Evolutionary conservation across 2,888 invertebrate species (phyloP), one percentile per base, ranked within the genome.

Genomic region (Sepiola atlantica): DNA sequence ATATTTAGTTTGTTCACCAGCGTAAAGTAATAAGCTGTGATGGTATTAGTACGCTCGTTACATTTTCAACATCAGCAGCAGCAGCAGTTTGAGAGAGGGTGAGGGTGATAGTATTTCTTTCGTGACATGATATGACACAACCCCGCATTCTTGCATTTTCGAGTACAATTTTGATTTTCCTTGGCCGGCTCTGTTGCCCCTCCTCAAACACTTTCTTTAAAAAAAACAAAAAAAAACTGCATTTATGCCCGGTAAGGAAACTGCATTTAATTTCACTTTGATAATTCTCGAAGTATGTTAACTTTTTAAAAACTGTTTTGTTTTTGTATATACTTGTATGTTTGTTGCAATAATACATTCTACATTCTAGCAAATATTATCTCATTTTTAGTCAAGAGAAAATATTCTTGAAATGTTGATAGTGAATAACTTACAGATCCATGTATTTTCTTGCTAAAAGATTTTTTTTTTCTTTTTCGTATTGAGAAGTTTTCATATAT

Each of bases 101-200:
- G 77, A 77, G 24, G 24, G 77, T 77, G n/a, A 77, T 77, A 77
- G 77, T 32, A 77, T 77, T 77, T 77, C 77, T 77, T 77, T 77
- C 77, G 77, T n/a, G 77, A 77, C 77, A 77, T 77, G 77, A 77
- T 77, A 77, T 77, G 77, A 32, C 77, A 77, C 77, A 77, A 77
- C n/a, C 77, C 77, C n/a, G 77, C 77, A 77, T 77, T 77, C 77
- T 77, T 77, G 77, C 77, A 77, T 77, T 77, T 77, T 77, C 77
- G 77, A 77, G n/a, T 32, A 77, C 77, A 77, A n/a, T 77, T 45
- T 77, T 77, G 77, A 14, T 77, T 77, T 77, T 77, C 61, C 32
- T 77, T 77, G 77, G n/a, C 77, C 77, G 4, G 77, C 16, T 77
- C 77, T 77, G 77, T 77, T 77, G 77, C 77, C 77, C 45, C 45